Evolutionary conservation across 1,140 invertebrate species (phyloP).

Genomic region (Notospermus geniculatus): DNA sequence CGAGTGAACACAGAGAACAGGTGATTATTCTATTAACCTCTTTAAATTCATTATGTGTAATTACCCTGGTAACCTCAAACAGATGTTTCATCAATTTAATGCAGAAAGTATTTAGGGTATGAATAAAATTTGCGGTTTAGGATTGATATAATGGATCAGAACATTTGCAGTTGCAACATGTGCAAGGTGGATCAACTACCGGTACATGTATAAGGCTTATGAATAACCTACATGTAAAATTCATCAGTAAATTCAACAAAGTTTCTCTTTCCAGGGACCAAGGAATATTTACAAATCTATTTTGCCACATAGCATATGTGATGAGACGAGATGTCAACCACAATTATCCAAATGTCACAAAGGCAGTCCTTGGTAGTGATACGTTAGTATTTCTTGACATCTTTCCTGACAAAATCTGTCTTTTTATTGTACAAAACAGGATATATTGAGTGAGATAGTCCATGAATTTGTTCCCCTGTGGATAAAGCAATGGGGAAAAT

Average conservation of each 20-base stretch:
- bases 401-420: neutral
- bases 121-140: neutral
- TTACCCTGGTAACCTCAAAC: conserved; percentile 55
- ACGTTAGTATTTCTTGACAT: conserved; percentile 15
- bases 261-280: conserved; percentile 24
- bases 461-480: too few relatives aligned
- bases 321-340: conserved; percentile 70
- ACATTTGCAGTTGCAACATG: too few relatives aligned
- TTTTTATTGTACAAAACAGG: too few relatives aligned
- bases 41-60: neutral
- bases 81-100: conserved; percentile 22
- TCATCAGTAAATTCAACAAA: neutral
- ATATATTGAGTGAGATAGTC: too few relatives aligned
- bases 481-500: too few relatives aligned
- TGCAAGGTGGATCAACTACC: too few relatives aligned
- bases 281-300: conserved; percentile 34
- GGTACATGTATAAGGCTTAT: too few relatives aligned
- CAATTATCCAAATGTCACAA: conserved; percentile 61
- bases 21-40: conserved; percentile 55
- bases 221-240: too few relatives aligned
- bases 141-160: too few relatives aligned
- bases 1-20: conserved; percentile 60
- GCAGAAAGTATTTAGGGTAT: neutral
- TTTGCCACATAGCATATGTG: conserved; percentile 57
- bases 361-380: conserved; percentile 26